Conservation (phyloP, 2,888 invertebrate species). For the Bhutanitis thaidina region DNA sequence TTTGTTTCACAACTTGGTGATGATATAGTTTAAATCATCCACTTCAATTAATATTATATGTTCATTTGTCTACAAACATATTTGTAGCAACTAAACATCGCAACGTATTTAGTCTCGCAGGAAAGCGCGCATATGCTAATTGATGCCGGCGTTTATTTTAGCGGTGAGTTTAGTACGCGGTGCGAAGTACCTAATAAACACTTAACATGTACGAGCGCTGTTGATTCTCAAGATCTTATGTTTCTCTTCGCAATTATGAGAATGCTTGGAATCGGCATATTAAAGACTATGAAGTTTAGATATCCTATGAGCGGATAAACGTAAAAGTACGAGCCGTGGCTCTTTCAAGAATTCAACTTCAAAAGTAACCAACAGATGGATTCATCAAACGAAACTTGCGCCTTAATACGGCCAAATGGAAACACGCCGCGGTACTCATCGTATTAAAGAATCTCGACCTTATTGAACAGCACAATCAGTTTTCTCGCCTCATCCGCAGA, state of each 20-base stretch:
- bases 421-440: constrained; percentile 36
- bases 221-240: neutral
- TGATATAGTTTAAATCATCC: too few species aligned
- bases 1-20: too few species aligned
- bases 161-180: constrained; percentile 32
- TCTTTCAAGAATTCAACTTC: constrained; percentile 49
- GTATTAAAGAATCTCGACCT: constrained; percentile 39
- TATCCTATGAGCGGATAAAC: neutral
- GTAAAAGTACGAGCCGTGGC: constrained; percentile 21
- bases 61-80: constrained; percentile 15
- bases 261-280: neutral
- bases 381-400: constrained; percentile 63
- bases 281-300: neutral
- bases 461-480: constrained; percentile 42
- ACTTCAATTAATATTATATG: neutral
- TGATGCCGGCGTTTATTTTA: constrained; percentile 57
- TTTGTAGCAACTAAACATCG: constrained; percentile 15
- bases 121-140: constrained; percentile 45
- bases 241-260: neutral
- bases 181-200: constrained; percentile 36
- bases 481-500: constrained; percentile 36
- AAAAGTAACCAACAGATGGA: constrained; percentile 58
- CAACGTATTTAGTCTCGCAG: constrained; percentile 27
- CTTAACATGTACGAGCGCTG: constrained; percentile 23
- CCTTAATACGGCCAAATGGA: constrained; percentile 65